Evolutionary conservation across 2,888 invertebrate genomes (phyloP).

Genomic region (Rotaria socialis): DNA sequence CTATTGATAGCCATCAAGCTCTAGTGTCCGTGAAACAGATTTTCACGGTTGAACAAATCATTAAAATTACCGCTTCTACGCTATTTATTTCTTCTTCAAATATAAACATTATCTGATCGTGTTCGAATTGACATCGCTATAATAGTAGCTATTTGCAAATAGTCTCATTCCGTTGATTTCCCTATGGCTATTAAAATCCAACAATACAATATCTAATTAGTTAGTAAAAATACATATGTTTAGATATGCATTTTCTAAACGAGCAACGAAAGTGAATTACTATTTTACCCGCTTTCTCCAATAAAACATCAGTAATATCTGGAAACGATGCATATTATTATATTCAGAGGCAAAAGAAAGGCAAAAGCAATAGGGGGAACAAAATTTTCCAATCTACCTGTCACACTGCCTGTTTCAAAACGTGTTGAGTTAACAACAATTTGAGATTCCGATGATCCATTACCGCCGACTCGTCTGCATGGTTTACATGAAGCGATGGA

Average conservation of each 20-base stretch:
- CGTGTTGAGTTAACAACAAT: slow-evolving; percentile 31
- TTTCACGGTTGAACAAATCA: too few relatives aligned
- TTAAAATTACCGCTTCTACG: too few relatives aligned
- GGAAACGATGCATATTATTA: background rate
- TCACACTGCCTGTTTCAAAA: slow-evolving; percentile 36
- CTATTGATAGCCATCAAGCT: too few relatives aligned
- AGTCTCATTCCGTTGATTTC: background rate
- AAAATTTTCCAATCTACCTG: background rate
- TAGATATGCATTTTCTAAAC: background rate
- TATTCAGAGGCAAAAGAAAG: background rate
- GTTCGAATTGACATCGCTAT: too few relatives aligned
- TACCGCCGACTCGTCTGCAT: background rate
- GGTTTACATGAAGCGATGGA: background rate
- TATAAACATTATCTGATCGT: too few relatives aligned
- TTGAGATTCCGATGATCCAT: background rate
- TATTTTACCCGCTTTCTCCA: slow-evolving; percentile 18
- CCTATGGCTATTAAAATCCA: background rate
- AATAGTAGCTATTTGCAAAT: too few relatives aligned
- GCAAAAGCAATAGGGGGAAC: background rate
- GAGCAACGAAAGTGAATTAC: background rate
- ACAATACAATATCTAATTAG: background rate
- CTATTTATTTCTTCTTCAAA: too few relatives aligned
- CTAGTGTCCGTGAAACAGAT: too few relatives aligned
- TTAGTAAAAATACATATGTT: background rate
- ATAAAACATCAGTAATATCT: slow-evolving; percentile 32